These are phyloP conservation scores for Babyrousa celebensis DNA, from an alignment of 2,797 vertebrate genomes.

Conservation along the genomic window DNA sequence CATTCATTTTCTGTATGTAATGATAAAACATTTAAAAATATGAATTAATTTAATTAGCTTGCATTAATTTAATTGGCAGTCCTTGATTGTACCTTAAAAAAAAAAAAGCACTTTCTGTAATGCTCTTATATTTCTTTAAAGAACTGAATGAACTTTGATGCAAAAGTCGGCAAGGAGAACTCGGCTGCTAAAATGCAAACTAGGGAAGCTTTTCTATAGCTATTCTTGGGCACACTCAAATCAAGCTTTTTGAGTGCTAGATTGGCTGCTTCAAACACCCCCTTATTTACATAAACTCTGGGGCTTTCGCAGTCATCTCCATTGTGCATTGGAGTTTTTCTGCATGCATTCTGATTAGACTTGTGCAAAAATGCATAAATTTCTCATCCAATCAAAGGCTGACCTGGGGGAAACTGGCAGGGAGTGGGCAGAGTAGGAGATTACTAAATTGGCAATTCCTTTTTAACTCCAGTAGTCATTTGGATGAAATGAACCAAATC, in stretches of 20 bases:
- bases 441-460: conserved; percentile 69
- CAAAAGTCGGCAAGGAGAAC: conserved; percentile 58
- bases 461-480: conserved; percentile 73
- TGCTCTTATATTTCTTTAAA: conserved; percentile 68
- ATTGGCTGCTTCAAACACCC: conserved; percentile 62
- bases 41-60: conserved; percentile 73
- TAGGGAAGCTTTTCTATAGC: conserved; percentile 62
- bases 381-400: conserved; percentile 77
- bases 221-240: conserved; percentile 75
- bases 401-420: conserved; percentile 62
- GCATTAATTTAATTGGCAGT: neutral
- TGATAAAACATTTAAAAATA: conserved; percentile 52
- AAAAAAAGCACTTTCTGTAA: conserved; percentile 34
- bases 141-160: conserved; percentile 57
- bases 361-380: conserved; percentile 74
- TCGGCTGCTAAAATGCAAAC: conserved; percentile 78
- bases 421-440: conserved; percentile 46
- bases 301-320: conserved; percentile 44
- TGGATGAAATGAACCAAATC: conserved; percentile 71
- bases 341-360: conserved; percentile 71
- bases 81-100: neutral
- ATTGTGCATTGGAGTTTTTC: conserved; percentile 55
- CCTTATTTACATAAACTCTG: conserved; percentile 79
- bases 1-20: conserved; percentile 55
- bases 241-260: conserved; percentile 68